Evolutionary conservation across 2,888 invertebrate species (phyloP).

Genomic region (Phragmatobia fuliginosa): DNA sequence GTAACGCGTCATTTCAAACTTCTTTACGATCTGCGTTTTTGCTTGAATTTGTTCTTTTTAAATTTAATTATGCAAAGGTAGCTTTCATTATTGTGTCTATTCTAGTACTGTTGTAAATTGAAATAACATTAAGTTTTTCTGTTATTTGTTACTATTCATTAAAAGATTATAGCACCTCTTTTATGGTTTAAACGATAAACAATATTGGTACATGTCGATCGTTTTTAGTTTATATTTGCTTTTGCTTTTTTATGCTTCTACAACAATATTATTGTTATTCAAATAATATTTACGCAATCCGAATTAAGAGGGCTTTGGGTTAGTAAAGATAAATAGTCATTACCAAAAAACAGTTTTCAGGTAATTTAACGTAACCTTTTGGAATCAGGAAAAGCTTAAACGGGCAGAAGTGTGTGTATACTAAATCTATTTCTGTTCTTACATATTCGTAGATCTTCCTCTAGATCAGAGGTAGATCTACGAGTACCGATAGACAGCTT

Average conservation of each 20-base stretch:
- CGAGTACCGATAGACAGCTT: constrained; percentile 12
- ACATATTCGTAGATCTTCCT: background rate
- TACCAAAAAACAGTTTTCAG: background rate
- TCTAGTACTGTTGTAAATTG: background rate
- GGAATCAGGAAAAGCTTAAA: background rate
- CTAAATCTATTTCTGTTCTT: too few species aligned
- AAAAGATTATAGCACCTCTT: background rate
- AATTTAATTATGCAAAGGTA: constrained; percentile 25
- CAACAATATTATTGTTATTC: background rate
- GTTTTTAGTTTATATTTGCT: background rate
- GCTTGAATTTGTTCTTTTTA: constrained; percentile 29
- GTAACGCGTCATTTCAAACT: constrained; percentile 59
- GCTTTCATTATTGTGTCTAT: background rate
- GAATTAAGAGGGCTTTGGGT: background rate
- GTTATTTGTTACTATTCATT: background rate
- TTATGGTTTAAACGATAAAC: background rate
- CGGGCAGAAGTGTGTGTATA: background rate
- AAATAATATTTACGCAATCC: background rate
- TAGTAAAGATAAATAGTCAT: too few species aligned
- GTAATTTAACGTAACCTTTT: background rate
- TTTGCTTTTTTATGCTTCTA: background rate
- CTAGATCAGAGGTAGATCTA: background rate
- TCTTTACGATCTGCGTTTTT: constrained; percentile 46
- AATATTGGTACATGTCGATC: background rate
- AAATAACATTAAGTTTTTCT: background rate